Conservation (phyloP, 2,113 vertebrate genomes). For the Corydoras maculifer region DNA sequence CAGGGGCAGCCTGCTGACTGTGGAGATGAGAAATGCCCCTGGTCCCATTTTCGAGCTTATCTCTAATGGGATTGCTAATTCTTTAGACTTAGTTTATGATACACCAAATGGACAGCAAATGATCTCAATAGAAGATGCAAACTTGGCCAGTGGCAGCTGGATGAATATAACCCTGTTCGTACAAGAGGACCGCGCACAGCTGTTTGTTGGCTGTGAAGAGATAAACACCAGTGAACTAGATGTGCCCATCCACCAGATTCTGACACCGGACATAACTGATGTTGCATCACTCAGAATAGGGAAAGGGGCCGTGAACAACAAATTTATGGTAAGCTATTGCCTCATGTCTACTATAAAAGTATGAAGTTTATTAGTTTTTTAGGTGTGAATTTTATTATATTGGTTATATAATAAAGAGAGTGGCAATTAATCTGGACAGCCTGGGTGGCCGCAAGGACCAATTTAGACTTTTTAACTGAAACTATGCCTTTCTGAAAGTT, state of each 20-base stretch:
- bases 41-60: conserved; percentile 87
- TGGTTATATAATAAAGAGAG: not conserved
- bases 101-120: conserved; percentile 73
- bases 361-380: too few species aligned
- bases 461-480: not conserved
- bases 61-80: conserved; percentile 86
- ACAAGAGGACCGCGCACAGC: conserved; percentile 86
- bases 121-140: conserved; percentile 82
- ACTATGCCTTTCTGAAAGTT: not conserved
- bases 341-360: too few species aligned
- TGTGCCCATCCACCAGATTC: conserved; percentile 79
- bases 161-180: conserved; percentile 93
- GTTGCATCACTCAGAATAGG: conserved; percentile 77
- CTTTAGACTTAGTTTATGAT: conserved; percentile 82
- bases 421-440: conserved; percentile 4
- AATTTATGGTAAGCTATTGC: conserved; percentile 76
- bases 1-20: conserved; percentile 76
- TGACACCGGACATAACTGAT: conserved; percentile 75
- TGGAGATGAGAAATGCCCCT: conserved; percentile 79
- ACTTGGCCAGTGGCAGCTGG: conserved; percentile 84
- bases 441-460: conserved; percentile 9
- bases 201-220: conserved; percentile 89
- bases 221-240: conserved; percentile 83
- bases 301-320: conserved; percentile 82
- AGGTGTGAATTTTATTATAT: not conserved